A percentile compares a stretch with the other conserved stretches of the same genome.
phyloP scores from a whole-genome alignment of 2,797 vertebrate genomes.

The Thamnophis elegans region DNA sequence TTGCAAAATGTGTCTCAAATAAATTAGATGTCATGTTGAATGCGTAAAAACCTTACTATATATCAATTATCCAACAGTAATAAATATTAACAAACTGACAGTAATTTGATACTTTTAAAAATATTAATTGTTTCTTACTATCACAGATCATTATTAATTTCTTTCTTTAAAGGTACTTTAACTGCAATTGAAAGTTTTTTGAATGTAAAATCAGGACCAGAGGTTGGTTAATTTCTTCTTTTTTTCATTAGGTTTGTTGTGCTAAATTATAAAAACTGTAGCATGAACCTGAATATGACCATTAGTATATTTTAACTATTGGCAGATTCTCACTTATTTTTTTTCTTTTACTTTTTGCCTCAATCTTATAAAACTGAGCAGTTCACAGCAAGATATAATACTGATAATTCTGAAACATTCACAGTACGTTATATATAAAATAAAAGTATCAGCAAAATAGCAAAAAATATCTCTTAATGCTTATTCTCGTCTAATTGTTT shows the following conservation, averaged over 20 bases:
- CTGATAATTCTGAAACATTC: background rate
- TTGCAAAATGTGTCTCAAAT: background rate
- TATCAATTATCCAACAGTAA: background rate
- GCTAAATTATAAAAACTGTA: background rate
- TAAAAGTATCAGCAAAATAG: background rate
- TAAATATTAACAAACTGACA: background rate
- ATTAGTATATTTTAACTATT: background rate
- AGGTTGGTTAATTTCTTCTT: constrained; percentile 74
- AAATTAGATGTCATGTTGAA: background rate
- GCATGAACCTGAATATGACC: background rate
- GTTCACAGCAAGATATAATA: background rate
- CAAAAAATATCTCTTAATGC: background rate
- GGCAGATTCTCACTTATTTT: background rate
- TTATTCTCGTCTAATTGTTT: background rate
- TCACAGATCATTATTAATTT: constrained; percentile 6
- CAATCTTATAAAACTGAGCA: background rate
- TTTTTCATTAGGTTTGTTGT: background rate
- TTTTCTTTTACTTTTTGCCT: background rate
- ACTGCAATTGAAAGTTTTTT: constrained; percentile 93
- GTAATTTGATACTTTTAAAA: background rate
- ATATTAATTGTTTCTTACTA: background rate
- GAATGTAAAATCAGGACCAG: constrained; percentile 78
- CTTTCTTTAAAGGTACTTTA: constrained; percentile 80
- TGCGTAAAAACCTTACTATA: background rate
- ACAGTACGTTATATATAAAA: background rate